Evolutionary conservation across 2,113 vertebrate genomes (phyloP).

Genomic region (Chelonoidis abingdonii): DNA sequence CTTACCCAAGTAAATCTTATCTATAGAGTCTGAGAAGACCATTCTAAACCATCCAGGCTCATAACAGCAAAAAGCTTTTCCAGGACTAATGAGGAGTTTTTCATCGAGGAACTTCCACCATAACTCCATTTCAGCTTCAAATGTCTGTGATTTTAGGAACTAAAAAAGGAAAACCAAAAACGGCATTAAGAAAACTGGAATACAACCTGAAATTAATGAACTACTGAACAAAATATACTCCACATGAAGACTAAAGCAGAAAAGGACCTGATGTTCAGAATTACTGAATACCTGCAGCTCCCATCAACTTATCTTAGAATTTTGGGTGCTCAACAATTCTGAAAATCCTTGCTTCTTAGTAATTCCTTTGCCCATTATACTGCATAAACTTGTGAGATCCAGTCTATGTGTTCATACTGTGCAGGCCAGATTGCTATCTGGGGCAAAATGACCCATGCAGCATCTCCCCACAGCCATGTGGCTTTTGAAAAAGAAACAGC

Average conservation of each 20-base stretch:
- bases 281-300: neutral
- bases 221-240: neutral
- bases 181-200: neutral
- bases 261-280: neutral
- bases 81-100: conserved; percentile 54
- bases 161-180: neutral
- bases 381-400: neutral
- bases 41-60: conserved; percentile 64
- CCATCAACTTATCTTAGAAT: neutral
- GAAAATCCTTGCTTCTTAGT: neutral
- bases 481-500: neutral
- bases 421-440: neutral
- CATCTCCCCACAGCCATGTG: neutral
- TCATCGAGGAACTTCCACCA: conserved; percentile 50
- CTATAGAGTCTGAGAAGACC: conserved; percentile 41
- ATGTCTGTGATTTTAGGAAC: conserved; percentile 50
- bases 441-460: neutral
- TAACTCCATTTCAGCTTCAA: conserved; percentile 64
- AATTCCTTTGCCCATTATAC: neutral
- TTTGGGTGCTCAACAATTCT: neutral
- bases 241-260: neutral
- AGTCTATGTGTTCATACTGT: neutral
- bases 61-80: conserved; percentile 53
- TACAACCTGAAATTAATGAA: neutral
- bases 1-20: conserved; percentile 54